Evolutionary conservation across 2,113 vertebrate genomes (phyloP).

Genomic region (Cygnus atratus): DNA sequence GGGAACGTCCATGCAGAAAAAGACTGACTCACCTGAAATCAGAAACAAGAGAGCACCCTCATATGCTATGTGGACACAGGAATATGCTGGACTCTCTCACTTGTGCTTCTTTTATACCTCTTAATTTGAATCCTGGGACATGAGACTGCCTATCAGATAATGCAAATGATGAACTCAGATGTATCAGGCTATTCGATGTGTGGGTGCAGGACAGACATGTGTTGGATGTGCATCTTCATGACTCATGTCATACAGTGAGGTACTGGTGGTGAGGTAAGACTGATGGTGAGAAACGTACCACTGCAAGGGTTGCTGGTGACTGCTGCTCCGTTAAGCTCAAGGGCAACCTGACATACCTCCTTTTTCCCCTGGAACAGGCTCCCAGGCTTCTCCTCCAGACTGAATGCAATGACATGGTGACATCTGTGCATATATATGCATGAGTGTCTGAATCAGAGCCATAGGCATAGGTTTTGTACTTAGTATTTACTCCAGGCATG

Average conservation of each 20-base stretch:
- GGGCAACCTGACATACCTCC: not conserved
- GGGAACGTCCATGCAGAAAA: not conserved
- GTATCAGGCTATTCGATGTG: not conserved
- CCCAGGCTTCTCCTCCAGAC: not conserved
- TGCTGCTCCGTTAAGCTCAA: accelerated
- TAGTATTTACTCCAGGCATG: not conserved
- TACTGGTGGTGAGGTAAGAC: not conserved
- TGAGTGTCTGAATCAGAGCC: not conserved
- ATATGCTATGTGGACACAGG: not conserved
- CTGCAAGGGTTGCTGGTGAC: no score
- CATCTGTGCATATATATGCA: not conserved
- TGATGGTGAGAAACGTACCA: accelerated
- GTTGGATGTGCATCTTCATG: accelerated
- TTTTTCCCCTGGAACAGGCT: not conserved
- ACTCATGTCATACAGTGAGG: not conserved
- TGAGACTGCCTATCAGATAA: not conserved
- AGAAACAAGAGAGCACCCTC: not conserved
- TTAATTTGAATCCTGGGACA: not conserved
- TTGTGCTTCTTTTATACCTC: not conserved
- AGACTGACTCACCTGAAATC: not conserved
- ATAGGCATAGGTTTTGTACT: not conserved
- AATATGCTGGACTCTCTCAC: not conserved
- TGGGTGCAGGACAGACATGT: accelerated
- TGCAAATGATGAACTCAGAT: not conserved
- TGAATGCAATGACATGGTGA: not conserved